Evolutionary conservation across 2,797 vertebrate species (phyloP).

Genomic region (Luscinia megarhynchos): DNA sequence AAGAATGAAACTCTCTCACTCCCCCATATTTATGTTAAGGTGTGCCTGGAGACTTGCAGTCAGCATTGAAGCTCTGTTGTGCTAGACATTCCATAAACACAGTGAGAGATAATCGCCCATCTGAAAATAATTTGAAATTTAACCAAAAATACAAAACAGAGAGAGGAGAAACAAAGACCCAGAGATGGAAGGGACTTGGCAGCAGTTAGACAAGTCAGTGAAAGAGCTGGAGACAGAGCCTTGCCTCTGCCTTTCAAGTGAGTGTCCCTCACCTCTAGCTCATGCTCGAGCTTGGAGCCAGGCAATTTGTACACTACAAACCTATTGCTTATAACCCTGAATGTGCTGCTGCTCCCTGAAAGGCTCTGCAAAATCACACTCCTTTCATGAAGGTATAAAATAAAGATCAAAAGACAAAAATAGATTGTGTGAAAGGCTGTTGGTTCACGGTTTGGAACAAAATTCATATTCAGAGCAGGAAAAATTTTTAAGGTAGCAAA

Average conservation of each 20-base stretch:
- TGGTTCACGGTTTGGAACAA: conserved; percentile 10
- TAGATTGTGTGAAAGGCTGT: background rate
- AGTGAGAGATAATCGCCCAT: conserved; percentile 40
- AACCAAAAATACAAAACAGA: conserved; percentile 44
- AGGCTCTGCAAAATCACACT: background rate
- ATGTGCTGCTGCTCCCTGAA: background rate
- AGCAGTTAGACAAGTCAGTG: background rate
- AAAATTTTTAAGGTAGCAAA: conserved; percentile 14
- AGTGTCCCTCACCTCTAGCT: background rate
- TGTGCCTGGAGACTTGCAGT: conserved; percentile 14
- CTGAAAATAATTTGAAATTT: conserved; percentile 55
- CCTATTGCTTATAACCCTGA: background rate
- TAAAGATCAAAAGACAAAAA: conserved; percentile 5
- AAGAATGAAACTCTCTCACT: conserved; percentile 17
- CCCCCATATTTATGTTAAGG: conserved; percentile 44
- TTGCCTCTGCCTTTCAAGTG: background rate
- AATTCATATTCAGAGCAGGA: background rate
- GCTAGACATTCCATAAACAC: conserved; percentile 50
- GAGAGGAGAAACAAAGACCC: conserved; percentile 3
- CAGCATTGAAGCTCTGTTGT: background rate
- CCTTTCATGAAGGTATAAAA: conserved; percentile 1
- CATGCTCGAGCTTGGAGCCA: background rate
- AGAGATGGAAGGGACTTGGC: conserved; percentile 13
- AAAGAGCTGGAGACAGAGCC: background rate
- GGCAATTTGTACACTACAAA: background rate